Evolutionary conservation across 2,113 vertebrate species (phyloP).

Genomic region (Psittacula cyanocephala): DNA sequence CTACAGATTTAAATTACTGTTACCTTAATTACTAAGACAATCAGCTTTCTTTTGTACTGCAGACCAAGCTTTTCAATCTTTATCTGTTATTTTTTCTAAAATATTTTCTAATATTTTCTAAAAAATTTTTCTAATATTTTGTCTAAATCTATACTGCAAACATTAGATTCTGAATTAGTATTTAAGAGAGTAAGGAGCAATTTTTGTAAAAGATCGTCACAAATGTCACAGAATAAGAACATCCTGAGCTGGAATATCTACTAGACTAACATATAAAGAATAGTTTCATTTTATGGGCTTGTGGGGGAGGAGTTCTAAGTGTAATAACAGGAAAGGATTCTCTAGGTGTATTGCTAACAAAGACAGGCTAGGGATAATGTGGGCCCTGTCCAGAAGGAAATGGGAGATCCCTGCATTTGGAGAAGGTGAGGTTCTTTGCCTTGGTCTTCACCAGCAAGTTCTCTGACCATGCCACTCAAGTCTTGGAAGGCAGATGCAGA

Average conservation of each 20-base stretch:
- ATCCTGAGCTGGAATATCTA: rapidly evolving
- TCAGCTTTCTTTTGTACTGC: rapidly evolving
- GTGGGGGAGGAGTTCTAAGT: background rate
- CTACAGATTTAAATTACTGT: background rate
- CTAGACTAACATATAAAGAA: background rate
- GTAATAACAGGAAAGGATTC: background rate
- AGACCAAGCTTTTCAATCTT: background rate
- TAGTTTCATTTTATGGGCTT: background rate
- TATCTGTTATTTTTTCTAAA: background rate
- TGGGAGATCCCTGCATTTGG: background rate
- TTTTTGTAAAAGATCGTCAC: background rate
- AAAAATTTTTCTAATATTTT: no score
- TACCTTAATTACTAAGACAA: background rate
- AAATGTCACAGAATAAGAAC: background rate
- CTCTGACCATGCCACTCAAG: background rate
- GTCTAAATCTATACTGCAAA: background rate
- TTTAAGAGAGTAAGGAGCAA: background rate
- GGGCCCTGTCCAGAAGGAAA: background rate
- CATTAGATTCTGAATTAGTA: rapidly evolving
- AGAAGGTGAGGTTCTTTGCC: background rate
- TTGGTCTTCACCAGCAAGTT: background rate
- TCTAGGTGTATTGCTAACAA: background rate
- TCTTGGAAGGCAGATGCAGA: background rate
- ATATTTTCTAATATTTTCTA: no score
- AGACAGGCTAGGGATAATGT: background rate